Evolutionary conservation across 2,797 vertebrate species (phyloP).

Genomic region (Danio albolineatus): DNA sequence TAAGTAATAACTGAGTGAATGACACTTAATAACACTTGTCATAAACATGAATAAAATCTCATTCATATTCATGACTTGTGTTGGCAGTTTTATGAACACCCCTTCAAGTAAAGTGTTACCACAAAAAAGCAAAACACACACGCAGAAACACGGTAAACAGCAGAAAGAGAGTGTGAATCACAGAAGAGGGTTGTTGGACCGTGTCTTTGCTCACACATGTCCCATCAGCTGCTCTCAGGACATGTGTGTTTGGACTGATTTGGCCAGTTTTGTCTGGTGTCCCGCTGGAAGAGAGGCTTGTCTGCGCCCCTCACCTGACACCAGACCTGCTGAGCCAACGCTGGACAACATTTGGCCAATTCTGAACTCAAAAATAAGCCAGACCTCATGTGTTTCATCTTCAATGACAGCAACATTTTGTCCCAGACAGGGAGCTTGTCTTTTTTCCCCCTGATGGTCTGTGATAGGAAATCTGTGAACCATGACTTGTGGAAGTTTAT

Average conservation of each 20-base stretch:
- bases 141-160: neutral
- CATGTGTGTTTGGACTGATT: slow-evolving; percentile 23
- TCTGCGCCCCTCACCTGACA: slow-evolving; percentile 49
- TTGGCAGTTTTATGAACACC: too few species aligned
- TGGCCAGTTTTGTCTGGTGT: slow-evolving; percentile 28
- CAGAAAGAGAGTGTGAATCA: neutral
- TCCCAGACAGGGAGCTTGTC: too few species aligned
- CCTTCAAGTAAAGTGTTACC: too few species aligned
- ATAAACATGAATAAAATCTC: too few species aligned
- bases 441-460: too few species aligned
- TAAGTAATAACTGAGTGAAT: too few species aligned
- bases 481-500: too few species aligned
- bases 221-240: slow-evolving; percentile 10
- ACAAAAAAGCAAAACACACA: too few species aligned
- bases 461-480: too few species aligned
- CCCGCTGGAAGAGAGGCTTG: slow-evolving; percentile 40
- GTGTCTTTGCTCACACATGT: slow-evolving; percentile 16
- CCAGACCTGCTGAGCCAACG: slow-evolving; percentile 45
- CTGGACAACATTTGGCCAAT: slow-evolving; percentile 18
- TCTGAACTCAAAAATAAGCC: neutral
- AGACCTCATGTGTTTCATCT: slow-evolving; percentile 6
- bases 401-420: neutral
- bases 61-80: too few species aligned
- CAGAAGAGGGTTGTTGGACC: neutral
- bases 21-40: too few species aligned